Base-by-base conservation (phyloP, 2,797 vertebrate species). In the Oophaga sylvatica region DNA sequence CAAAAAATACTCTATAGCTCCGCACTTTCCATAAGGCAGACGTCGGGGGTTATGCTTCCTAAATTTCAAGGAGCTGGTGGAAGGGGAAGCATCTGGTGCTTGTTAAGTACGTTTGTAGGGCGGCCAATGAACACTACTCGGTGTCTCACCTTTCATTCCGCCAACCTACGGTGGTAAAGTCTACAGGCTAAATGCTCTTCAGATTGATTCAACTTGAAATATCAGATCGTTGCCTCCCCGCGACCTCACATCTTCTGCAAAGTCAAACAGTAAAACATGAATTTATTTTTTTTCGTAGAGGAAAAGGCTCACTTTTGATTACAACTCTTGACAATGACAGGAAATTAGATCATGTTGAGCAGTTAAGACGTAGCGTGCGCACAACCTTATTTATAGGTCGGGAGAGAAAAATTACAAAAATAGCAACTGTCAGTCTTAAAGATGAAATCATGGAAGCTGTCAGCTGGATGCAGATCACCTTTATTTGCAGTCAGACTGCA, bases 81-180 rank as follows among this genome's bases (percentile, higher is more conserved):
- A 91, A 80, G 92, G 89, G 92, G 93, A 92, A 92, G 91, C 83
- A 41, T 93, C 89, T 93, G 93, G 92, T 92, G 85, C n/a, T 35
- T 90, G 78, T 73, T 86, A 84, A 87, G 84, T 0, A 26, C 87
- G 85, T 90, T 90, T 91, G 90, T 91, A 90, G 90, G 84, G 78
- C 81, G 90, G 92, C 91, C 92, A 93, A 89, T 88, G 90, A 90
- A 92, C 90, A 91, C 90, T 91, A 53, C 16, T 91, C 35, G 91
- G 91, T 19, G 90, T 91, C 91, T 91, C 88, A 83, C 82, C 89
- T 90, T 92, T 90, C 90, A 35, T 92, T 92, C 90, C 92, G 91
- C 88, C 90, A 90, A 81, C 91, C 19, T 85, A 89, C 90, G 63
- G 91, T 88, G 90, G 90, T 91, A 92, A 92, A 90, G 88, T 92